Base-by-base conservation (phyloP, 2,888 invertebrate species). In the Luperina testacea region DNA sequence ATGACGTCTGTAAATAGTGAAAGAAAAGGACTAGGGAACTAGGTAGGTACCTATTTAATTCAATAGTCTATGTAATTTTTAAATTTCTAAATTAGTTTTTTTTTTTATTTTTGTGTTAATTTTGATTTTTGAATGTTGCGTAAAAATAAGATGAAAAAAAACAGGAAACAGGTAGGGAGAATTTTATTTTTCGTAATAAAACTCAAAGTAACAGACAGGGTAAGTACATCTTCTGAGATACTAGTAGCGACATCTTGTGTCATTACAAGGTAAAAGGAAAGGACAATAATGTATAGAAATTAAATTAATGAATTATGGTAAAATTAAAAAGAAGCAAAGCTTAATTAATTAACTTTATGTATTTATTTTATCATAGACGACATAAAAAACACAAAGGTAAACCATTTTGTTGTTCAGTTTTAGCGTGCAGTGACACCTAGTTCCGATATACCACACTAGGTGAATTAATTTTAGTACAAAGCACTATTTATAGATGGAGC, bases 191-290 rank as follows among this genome's bases (percentile, higher is more conserved):
- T 20, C 0, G 0, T 17, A 2, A 7, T 1, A 1, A 8, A 42
- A 42, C 5, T n/a, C 1, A 53, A 32, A 32, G 38, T 32, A 6
- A 9, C 20, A 24, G 24, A 9, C 42, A 13, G 11, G 17, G 2
- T 2, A 42, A 65, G 6, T 27, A 38, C 24, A 17, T n/a, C n/a
- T n/a, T 63, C 9, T 59, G 13, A 20, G 70, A 27, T 65, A 61
- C 42, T 68, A 48, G 72, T 78, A 79, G 79, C 70, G 87, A 74
- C 87, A 87, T 81, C 87, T 85, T 57, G 68, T 78, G 24, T 57
- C 7, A 13, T 38, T 45, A 24, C 0, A 20, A 48, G 20, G 15
- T 17, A 32, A n/a, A n/a, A 63, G n/a, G 32, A 2, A 15, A 15
- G 3, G 7, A 32, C 6, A 17, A 9, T 13, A n/a, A 13, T 9